phyloP scores from a whole-genome alignment of 1,140 invertebrate species.

The Campodea augens region DNA sequence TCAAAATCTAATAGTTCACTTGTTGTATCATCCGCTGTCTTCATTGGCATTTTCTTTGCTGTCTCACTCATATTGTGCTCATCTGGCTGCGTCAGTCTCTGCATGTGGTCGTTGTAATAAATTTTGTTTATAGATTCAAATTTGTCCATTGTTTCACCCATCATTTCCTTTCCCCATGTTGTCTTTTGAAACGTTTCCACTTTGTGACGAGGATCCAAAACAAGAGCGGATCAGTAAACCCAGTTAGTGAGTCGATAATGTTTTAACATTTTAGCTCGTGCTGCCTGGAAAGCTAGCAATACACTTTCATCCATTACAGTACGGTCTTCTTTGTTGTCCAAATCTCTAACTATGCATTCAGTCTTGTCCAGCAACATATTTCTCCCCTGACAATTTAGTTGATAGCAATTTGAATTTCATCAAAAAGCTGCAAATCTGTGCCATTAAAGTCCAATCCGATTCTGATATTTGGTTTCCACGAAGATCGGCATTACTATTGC shows the following conservation, averaged over 20 bases:
- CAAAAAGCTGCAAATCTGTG: conserved; percentile 7
- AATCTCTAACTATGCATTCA: conserved; percentile 17
- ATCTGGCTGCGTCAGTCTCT: too few relatives aligned
- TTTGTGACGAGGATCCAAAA: not conserved
- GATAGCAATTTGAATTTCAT: conserved; percentile 10
- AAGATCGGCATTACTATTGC: conserved; percentile 16
- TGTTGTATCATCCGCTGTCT: too few relatives aligned
- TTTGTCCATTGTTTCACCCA: not conserved
- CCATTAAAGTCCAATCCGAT: conserved; percentile 9
- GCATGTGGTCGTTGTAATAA: conserved; percentile 7
- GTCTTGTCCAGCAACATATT: conserved; percentile 10
- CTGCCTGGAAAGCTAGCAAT: not conserved
- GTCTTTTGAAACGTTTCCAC: conserved; percentile 2
- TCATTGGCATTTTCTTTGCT: too few relatives aligned
- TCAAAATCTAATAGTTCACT: too few relatives aligned
- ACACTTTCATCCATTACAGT: conserved; percentile 2
- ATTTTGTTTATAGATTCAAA: conserved; percentile 5
- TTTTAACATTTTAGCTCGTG: not conserved
- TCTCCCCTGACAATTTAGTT: conserved; percentile 7
- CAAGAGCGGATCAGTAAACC: not conserved
- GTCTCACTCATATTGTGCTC: too few relatives aligned
- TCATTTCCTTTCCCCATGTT: conserved; percentile 4
- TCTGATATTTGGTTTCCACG: conserved; percentile 16
- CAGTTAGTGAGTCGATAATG: not conserved
- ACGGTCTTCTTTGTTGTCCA: conserved; percentile 17